phyloP scores from a whole-genome alignment of 2,113 vertebrate genomes.

The Xenopus tropicalis region DNA sequence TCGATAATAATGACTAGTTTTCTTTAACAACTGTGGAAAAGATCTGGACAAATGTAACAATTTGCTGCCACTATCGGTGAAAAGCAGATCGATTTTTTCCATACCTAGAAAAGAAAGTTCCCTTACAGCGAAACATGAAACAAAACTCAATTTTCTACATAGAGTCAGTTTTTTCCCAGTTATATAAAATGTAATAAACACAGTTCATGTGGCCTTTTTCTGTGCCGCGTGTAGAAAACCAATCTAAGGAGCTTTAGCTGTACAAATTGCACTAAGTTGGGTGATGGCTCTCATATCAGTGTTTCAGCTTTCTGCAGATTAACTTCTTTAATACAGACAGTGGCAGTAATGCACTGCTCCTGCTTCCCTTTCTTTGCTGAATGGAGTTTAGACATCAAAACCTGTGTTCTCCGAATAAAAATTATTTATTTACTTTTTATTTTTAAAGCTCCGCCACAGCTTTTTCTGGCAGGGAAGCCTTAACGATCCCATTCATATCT shows the following conservation, averaged over 20 bases:
- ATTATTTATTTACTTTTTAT: no score
- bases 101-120: slow-evolving; percentile 38
- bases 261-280: no score
- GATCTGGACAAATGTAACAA: slow-evolving; percentile 28
- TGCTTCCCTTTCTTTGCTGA: no score
- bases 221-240: not conserved
- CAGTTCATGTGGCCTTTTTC: not conserved
- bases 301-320: no score
- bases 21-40: slow-evolving; percentile 13
- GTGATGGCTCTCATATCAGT: no score
- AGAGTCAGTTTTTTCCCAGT: slow-evolving; percentile 1
- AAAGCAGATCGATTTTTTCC: slow-evolving; percentile 47
- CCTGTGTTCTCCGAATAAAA: no score
- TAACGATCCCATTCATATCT: not conserved
- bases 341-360: no score
- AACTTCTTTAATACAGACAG: no score
- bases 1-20: not conserved
- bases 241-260: not conserved
- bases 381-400: no score
- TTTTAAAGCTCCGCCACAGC: no score
- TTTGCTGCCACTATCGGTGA: slow-evolving; percentile 47
- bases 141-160: slow-evolving; percentile 30
- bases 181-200: slow-evolving; percentile 21
- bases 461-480: no score
- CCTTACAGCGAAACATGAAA: slow-evolving; percentile 24